phyloP scores from a whole-genome alignment of 2,888 invertebrate species.

The Drosophila engyochracea region DNA sequence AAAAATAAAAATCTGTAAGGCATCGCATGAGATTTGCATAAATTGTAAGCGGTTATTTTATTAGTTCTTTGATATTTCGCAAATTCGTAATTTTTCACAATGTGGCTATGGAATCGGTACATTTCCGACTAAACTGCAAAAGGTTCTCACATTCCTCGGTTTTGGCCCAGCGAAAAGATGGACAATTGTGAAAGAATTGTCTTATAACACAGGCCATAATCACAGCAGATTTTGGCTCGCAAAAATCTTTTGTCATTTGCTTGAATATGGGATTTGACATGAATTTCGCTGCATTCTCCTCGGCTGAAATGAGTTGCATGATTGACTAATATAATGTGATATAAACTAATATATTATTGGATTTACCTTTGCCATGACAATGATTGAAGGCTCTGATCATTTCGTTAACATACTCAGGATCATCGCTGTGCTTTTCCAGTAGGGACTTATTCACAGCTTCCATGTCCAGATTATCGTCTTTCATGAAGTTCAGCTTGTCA shows the following conservation, averaged over 20 bases:
- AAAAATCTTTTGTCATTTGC: slow-evolving; percentile 46
- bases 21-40: neutral
- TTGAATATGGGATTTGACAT: slow-evolving; percentile 60
- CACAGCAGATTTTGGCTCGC: slow-evolving; percentile 70
- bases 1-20: neutral
- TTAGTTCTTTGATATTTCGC: neutral
- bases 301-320: slow-evolving; percentile 43
- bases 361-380: slow-evolving; percentile 70
- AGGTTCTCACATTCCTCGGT: slow-evolving; percentile 65
- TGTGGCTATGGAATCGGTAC: slow-evolving; percentile 54
- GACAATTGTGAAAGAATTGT: slow-evolving; percentile 79
- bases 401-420: slow-evolving; percentile 73
- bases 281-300: slow-evolving; percentile 64
- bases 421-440: slow-evolving; percentile 39
- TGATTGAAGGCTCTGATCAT: slow-evolving; percentile 79
- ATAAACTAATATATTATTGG: fast-evolving
- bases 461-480: slow-evolving; percentile 65
- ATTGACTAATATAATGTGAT: neutral
- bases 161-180: slow-evolving; percentile 71
- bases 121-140: slow-evolving; percentile 63
- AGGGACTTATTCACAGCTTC: slow-evolving; percentile 53
- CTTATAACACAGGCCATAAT: slow-evolving; percentile 70
- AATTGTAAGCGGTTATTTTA: neutral
- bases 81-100: slow-evolving; percentile 9
- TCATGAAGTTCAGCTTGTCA: slow-evolving; percentile 58